These are phyloP conservation scores for Fregetta grallaria DNA, from an alignment of 2,113 vertebrate species.

Conservation along the genomic window DNA sequence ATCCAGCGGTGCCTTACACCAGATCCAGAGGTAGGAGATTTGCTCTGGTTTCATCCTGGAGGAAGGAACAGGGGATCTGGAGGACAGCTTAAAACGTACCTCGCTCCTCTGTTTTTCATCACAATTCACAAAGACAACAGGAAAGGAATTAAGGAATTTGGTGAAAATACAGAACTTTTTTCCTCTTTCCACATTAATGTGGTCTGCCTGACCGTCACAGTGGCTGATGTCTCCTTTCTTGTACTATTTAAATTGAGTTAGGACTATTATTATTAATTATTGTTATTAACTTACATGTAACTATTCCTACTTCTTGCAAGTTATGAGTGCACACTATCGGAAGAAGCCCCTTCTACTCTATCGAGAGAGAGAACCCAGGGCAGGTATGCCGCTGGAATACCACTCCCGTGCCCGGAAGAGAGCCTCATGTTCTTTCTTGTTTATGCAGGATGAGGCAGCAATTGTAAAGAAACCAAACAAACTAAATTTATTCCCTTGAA, in stretches of 20 bases:
- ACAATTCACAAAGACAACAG: not conserved
- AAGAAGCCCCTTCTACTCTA: not conserved
- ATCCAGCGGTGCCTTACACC: not conserved
- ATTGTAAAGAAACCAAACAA: not conserved
- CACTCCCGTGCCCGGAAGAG: not conserved
- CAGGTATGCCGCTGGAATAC: not conserved
- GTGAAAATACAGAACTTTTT: not conserved
- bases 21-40: not conserved
- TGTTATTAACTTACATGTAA: not conserved
- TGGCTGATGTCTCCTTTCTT: not conserved
- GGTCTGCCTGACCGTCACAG: not conserved
- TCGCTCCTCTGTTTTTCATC: not conserved
- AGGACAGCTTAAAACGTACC: not conserved
- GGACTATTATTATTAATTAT: not conserved
- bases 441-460: not conserved
- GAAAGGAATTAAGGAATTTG: not conserved
- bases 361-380: not conserved
- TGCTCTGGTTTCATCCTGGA: not conserved
- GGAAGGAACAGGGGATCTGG: not conserved
- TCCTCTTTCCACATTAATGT: not conserved
- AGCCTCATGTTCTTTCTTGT: not conserved
- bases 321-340: not conserved
- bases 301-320: not conserved
- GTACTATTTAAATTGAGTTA: not conserved
- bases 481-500: not conserved